A percentile compares a stretch with the other conserved stretches of the same genome.
Evolutionary conservation across 2,113 vertebrate species (phyloP).

Genomic region (Archilochus colubris): DNA sequence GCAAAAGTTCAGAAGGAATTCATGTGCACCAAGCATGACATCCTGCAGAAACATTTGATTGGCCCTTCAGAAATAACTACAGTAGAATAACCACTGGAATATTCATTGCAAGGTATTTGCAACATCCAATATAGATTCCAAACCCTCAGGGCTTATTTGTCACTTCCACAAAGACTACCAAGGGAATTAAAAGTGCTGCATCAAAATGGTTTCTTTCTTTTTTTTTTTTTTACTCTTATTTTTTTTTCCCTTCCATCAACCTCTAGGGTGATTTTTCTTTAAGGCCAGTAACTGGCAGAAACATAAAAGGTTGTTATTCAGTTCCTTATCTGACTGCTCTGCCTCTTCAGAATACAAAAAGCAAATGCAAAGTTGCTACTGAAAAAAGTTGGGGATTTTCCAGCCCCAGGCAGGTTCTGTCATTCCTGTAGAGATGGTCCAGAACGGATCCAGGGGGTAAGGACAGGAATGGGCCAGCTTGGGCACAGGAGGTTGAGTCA

Average conservation of each 20-base stretch:
- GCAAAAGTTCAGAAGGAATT: slow-evolving; percentile 19
- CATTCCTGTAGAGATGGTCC: neutral
- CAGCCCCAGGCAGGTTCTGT: neutral
- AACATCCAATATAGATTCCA: neutral
- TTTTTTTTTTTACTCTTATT: neutral
- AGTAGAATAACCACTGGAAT: neutral
- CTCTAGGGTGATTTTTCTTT: neutral
- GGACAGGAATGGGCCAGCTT: neutral
- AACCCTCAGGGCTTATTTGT: neutral
- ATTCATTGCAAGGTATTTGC: neutral
- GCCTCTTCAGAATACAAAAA: neutral
- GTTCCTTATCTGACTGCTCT: neutral
- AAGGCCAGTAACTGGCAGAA: neutral
- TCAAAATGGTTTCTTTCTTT: neutral
- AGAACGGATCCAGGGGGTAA: neutral
- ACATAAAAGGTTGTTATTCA: neutral
- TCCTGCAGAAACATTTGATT: neutral
- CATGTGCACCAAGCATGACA: neutral
- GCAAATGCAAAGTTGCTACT: neutral
- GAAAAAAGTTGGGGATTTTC: neutral
- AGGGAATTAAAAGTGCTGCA: neutral
- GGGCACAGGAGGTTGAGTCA: neutral
- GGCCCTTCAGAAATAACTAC: neutral
- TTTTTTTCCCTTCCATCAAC: neutral
- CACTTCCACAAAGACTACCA: neutral